phyloP scores from a whole-genome alignment of 2,113 vertebrate genomes.

The Anthoscopus minutus region DNA sequence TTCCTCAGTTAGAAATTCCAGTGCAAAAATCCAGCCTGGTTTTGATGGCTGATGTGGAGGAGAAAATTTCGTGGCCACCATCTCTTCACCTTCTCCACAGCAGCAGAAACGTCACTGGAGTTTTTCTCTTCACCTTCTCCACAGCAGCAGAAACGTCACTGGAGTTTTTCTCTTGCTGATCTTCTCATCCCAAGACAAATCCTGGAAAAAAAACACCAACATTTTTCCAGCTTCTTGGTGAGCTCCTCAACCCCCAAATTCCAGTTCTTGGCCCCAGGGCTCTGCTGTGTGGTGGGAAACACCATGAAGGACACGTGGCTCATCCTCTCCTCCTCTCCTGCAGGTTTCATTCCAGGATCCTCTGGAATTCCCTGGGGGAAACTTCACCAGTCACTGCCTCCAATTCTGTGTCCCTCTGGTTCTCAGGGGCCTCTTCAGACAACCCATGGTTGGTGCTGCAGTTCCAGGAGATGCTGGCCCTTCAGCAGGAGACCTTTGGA shows the following conservation, averaged over 20 bases:
- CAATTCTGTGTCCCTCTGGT: rapidly evolving
- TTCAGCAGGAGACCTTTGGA: rapidly evolving
- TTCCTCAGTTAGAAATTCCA: background rate
- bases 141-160: rapidly evolving
- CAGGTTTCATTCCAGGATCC: background rate
- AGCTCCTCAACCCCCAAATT: background rate
- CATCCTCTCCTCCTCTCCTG: background rate
- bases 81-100: background rate
- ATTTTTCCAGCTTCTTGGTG: background rate
- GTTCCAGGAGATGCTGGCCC: background rate
- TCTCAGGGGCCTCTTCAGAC: background rate
- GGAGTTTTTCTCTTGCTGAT: too few species aligned
- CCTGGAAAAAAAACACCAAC: rapidly evolving
- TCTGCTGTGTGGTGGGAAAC: background rate
- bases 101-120: rapidly evolving
- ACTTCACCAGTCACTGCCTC: rapidly evolving
- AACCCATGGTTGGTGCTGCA: rapidly evolving
- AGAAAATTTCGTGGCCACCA: background rate
- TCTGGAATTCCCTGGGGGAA: background rate
- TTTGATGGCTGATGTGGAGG: background rate
- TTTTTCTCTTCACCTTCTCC: background rate
- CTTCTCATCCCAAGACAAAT: background rate
- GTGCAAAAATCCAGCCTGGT: background rate
- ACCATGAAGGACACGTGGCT: rapidly evolving
- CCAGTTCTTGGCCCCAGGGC: rapidly evolving